Evolutionary conservation across 2,797 vertebrate genomes (phyloP), one percentile per base, ranked within the genome.

Genomic region (Tangara arthus): DNA sequence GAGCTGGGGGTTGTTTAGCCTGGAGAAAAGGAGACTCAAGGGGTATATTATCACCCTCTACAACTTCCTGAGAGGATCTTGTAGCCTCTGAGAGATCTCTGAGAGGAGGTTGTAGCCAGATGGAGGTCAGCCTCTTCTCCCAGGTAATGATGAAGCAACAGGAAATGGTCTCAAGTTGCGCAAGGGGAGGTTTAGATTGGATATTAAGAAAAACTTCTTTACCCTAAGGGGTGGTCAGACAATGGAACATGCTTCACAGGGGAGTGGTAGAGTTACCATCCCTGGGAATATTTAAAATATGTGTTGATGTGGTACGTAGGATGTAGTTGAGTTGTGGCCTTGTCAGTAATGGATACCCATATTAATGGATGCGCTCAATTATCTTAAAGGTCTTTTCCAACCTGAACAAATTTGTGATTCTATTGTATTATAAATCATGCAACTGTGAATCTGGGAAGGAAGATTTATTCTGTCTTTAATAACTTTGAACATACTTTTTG

Each of bases 241-340:
- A 46, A 15, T 32, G 16, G 26, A 69, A 50, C 9, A 11, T 18
- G 15, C 37, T 80, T 34, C 35, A n/a, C 11, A 63, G 15, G 37
- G 42, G 44, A 32, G 8, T 44, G 28, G 8, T 80, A 19, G 24
- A 39, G n/a, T 63, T 30, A 32, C 26, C 0, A 0, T 52, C 18
- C 19, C 37, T 52, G 11, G 2, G 6, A 15, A 34, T 50, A 56
- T 63, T 50, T 57, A 32, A 79, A 34, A 57, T 66, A 32, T 1
- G 2, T 46, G 18, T 30, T 34, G 49, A 63, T 34, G 42, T 23
- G 11, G n/a, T 28, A 39, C 0, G 0, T 0, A 49, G 12, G 21
- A 32, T 37, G 28, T 50, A 21, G 15, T 57, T 64, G 46, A 63
- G 15, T 24, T 14, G 16, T 52, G 22, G 11, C 9, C 12, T 63